Evolutionary conservation across 2,113 vertebrate species (phyloP).

Genomic region (Siphamia tubifer): DNA sequence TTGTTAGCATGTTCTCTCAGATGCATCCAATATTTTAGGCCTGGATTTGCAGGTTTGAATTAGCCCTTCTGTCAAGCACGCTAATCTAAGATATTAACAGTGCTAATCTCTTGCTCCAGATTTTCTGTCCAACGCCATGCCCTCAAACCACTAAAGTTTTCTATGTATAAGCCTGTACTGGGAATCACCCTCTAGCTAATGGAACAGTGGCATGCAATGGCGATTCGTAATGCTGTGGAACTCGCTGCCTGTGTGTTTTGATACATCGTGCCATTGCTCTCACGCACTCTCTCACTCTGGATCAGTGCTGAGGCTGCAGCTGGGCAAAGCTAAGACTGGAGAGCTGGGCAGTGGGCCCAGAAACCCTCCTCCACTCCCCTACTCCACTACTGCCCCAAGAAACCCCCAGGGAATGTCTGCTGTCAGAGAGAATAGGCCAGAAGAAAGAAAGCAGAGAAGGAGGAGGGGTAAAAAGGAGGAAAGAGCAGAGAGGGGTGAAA

Average conservation of each 20-base stretch:
- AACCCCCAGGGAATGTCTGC: constrained; percentile 70
- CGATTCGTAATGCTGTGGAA: constrained; percentile 52
- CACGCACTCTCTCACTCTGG: constrained; percentile 60
- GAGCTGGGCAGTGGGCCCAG: constrained; percentile 65
- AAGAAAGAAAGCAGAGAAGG: constrained; percentile 38
- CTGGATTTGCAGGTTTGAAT: constrained; percentile 67
- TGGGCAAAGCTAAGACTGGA: constrained; percentile 62
- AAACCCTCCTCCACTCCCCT: constrained; percentile 44
- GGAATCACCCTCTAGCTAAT: constrained; percentile 47
- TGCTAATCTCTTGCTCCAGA: constrained; percentile 50
- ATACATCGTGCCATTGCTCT: constrained; percentile 57
- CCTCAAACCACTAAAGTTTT: constrained; percentile 42
- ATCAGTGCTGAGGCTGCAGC: constrained; percentile 63
- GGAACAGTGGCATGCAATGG: constrained; percentile 56
- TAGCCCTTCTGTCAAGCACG: constrained; percentile 52
- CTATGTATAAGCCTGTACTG: constrained; percentile 58
- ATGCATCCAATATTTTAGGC: constrained; percentile 47
- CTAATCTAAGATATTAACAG: constrained; percentile 54
- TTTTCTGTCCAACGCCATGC: constrained; percentile 37
- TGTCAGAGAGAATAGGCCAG: constrained; percentile 61
- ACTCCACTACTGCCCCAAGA: constrained; percentile 59
- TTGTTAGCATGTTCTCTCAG: constrained; percentile 48
- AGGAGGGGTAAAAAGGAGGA: constrained; percentile 5
- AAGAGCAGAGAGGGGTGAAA: constrained; percentile 36
- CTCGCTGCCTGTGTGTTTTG: constrained; percentile 54